Evolutionary conservation across 2,888 invertebrate genomes (phyloP), one percentile per base, ranked within the genome.

Genomic region (Oscheius sp.): DNA sequence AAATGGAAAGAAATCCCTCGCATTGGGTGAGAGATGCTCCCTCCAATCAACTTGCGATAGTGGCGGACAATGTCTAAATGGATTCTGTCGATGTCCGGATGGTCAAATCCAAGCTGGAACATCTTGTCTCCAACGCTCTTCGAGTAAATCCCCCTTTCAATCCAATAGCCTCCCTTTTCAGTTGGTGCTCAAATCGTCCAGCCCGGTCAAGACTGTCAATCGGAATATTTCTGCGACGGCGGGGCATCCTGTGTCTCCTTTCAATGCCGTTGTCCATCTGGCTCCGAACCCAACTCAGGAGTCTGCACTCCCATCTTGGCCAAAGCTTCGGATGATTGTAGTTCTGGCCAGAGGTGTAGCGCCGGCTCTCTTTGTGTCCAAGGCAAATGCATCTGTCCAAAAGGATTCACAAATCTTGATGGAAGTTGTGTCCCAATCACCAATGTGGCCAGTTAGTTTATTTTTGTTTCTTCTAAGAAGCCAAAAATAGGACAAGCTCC

Each of bases 141-240:
- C 65, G 15, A 65, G 65, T 65, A 34, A 65, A 1, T 25, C 31
- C 42, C 12, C 37, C n/a, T 23, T 31, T 17, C 17, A 57, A 65
- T 8, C 23, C n/a, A n/a, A n/a, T n/a, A n/a, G n/a, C 64, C 4
- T 20, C 12, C 31, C 10, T 15, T 69, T 76, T 34, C 57, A 84
- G 84, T 84, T 10, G 65, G 80, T 4, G 75, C 80, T 39, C 68
- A 69, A 1, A 79, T 84, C 52, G 77, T 81, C 12, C 27, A 65
- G 8, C 84, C 86, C 1, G 82, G 80, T 25, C 61, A 71, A 10
- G 48, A 68, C 1, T 85, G 86, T 52, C 61, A 57, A 2, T 55
- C 69, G 33, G 75, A 75, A 1, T 71, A 74, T 39, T 82, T 84
- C 61, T 86, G 85, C 68, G 82, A 82, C 48, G 86, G 86, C 15